These are phyloP conservation scores for Himantopus leucocephalus DNA, from an alignment of 2,113 vertebrate genomes.

Conservation along the genomic window DNA sequence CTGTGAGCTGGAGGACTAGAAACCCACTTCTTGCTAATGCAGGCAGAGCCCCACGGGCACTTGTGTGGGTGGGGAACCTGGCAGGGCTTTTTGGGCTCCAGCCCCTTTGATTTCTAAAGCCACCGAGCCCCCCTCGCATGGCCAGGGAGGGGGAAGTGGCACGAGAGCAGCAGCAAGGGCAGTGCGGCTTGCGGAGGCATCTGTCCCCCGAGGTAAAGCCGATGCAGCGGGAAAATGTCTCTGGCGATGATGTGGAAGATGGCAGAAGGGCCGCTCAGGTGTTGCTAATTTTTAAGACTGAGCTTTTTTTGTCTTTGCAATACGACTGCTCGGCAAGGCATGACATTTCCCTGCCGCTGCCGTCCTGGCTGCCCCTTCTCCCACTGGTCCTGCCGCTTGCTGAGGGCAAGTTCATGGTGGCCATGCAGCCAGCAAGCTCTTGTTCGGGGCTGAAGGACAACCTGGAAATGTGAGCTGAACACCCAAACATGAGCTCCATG, in stretches of 20 bases:
- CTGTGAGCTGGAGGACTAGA: background rate
- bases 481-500: background rate
- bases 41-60: background rate
- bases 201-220: background rate
- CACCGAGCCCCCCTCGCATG: accelerated
- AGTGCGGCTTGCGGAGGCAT: background rate
- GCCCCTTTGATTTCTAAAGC: background rate
- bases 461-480: background rate
- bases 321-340: background rate
- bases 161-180: background rate
- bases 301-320: background rate
- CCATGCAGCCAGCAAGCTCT: background rate
- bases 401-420: background rate
- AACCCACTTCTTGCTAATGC: background rate
- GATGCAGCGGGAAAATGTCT: background rate
- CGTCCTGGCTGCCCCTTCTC: accelerated
- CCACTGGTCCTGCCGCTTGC: background rate
- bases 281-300: slow-evolving; percentile 5
- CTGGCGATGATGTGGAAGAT: background rate
- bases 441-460: background rate
- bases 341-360: background rate
- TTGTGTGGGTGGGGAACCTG: background rate
- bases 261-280: slow-evolving; percentile 18
- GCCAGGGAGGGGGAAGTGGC: background rate
- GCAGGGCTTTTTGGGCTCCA: background rate